These are phyloP conservation scores for Masnerella sp. DNA, from an alignment of 2,888 invertebrate species.

Conservation along the genomic window DNA sequence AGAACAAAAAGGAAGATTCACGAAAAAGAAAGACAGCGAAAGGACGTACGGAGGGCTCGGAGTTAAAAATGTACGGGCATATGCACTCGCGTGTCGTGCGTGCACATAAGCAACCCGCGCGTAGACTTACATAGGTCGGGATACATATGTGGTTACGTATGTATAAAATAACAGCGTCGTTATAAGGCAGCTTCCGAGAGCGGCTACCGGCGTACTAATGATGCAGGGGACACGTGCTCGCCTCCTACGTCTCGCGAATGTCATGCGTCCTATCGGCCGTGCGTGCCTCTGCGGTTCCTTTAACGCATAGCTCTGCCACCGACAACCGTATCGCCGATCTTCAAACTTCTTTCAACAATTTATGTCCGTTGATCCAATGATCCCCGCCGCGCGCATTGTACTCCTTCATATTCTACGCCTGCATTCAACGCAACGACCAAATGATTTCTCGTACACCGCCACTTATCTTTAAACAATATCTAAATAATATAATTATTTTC, in stretches of 20 bases:
- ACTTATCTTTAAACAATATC: no score
- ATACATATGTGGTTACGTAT: constrained; percentile 44
- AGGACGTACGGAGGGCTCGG: neutral
- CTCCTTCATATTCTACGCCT: constrained; percentile 11
- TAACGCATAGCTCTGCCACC: constrained; percentile 46
- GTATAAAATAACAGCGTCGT: constrained; percentile 54
- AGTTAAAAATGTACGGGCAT: constrained; percentile 31
- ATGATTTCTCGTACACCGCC: no score
- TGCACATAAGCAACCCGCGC: constrained; percentile 31
- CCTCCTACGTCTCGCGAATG: constrained; percentile 67
- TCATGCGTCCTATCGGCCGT: constrained; percentile 61
- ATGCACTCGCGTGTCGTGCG: constrained; percentile 43
- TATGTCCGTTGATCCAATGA: constrained; percentile 29
- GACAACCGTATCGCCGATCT: constrained; percentile 43
- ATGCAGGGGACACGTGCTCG: constrained; percentile 69
- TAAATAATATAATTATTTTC: no score
- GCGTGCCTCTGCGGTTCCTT: constrained; percentile 60
- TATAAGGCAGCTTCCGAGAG: constrained; percentile 50
- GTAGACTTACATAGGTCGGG: constrained; percentile 25
- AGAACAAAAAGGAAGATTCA: constrained; percentile 3
- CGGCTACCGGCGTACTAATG: constrained; percentile 65
- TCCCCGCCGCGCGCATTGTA: constrained; percentile 26
- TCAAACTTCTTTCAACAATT: constrained; percentile 40
- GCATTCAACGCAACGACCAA: neutral
- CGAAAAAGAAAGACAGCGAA: constrained; percentile 5